Base-by-base conservation (phyloP, 2,113 vertebrate species). In the Willisornis vidua region DNA sequence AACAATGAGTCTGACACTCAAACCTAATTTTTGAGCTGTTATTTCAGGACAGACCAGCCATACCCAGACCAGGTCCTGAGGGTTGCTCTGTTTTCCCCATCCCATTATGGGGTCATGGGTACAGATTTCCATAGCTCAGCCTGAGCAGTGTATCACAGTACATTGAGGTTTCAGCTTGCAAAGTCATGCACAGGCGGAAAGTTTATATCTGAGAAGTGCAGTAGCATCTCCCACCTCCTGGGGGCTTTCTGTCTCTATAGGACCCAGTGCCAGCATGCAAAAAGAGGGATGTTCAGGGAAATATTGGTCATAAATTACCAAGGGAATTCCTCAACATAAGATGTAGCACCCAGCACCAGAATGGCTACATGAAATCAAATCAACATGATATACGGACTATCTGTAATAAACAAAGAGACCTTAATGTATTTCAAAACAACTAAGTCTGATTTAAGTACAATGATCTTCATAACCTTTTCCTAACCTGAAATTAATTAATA, bases 51-150 rank as follows among this genome's bases (percentile, higher is more conserved):
- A 85, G 16, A 68, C 11, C 19, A 62, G 46, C 10, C 6, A 2
- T n/a, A 15, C 37, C 14, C 7, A 3, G 15, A 70, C 4, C 19
- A 16, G 12, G 39, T 80, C 41, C 33, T 59, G 16, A 11, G 17
- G 9, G 9, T 41, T 41, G 6, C 22, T 75, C 17, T 92, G 43
- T 35, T n/a, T 49, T 71, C n/a, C 20, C 35, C 11, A 4, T 39
- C 22, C 51, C 19, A 4, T 51, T 3, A 2, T 3, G 3, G 28
- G 7, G 15, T 73, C 45, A 29, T 39, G 87, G 31, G 45, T 57
- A 0, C 2, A 3, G 5, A 3, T 46, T 45, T 75, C 39, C 3
- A 0, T n/a, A 45, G 48, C 33, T 71, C 61, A 43, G 51, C 19
- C 49, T 3, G 3, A 39, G 19, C 10, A 33, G 6, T 4, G 1